A percentile compares a stretch with the other conserved stretches of the same genome.
These are phyloP conservation scores for Ochropleura plecta DNA, from an alignment of 2,888 invertebrate species.

Conservation along the genomic window DNA sequence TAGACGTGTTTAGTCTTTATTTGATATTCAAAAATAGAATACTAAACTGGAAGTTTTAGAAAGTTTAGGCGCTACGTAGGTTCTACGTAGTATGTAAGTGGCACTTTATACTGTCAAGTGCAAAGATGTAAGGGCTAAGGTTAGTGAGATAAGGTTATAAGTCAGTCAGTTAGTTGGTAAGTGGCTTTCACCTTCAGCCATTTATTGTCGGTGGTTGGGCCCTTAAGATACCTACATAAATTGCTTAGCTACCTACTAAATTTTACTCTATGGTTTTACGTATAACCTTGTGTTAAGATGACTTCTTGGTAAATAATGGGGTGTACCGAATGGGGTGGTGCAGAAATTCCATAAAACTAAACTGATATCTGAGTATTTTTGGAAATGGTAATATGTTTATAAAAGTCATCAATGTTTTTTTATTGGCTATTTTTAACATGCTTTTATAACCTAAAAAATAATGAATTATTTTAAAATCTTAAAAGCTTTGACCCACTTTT, in stretches of 20 bases:
- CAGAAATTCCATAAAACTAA: not conserved
- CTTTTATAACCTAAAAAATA: too few relatives aligned
- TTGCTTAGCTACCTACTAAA: slow-evolving; percentile 59
- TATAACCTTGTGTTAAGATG: slow-evolving; percentile 38
- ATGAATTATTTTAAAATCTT: too few relatives aligned
- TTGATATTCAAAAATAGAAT: not conserved
- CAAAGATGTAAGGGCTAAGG: slow-evolving; percentile 67
- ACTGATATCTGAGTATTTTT: not conserved
- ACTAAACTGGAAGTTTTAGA: too few relatives aligned
- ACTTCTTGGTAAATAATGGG: slow-evolving; percentile 33
- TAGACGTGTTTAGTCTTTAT: not conserved
- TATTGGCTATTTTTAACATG: not conserved
- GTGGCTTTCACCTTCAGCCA: slow-evolving; percentile 74
- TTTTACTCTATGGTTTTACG: slow-evolving; percentile 43
- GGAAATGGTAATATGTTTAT: not conserved
- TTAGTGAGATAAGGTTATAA: slow-evolving; percentile 72
- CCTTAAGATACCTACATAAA: slow-evolving; percentile 74
- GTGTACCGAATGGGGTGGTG: not conserved
- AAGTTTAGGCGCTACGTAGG: not conserved
- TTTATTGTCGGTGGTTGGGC: slow-evolving; percentile 73
- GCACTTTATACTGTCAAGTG: slow-evolving; percentile 59
- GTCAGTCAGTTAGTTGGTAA: slow-evolving; percentile 75
- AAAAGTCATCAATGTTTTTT: not conserved
- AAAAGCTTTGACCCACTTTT: too few relatives aligned
- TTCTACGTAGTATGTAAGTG: slow-evolving; percentile 27